These are phyloP conservation scores for Oceanodroma leucorhoa DNA, from an alignment of 2,797 vertebrate species.

Conservation along the genomic window DNA sequence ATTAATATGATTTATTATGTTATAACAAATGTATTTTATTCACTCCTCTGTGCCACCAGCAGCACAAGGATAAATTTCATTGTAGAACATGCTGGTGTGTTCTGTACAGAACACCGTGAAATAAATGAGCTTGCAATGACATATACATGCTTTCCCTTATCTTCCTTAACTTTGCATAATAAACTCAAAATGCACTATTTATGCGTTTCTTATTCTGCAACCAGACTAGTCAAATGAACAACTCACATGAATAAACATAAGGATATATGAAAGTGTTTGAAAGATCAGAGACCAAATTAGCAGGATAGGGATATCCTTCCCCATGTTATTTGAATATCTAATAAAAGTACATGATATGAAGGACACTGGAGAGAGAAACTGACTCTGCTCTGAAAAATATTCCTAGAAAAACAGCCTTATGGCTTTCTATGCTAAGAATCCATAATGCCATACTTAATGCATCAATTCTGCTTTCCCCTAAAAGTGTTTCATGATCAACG, in stretches of 20 bases:
- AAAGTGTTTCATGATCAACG: background rate
- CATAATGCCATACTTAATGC: background rate
- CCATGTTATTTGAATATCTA: background rate
- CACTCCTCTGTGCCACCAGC: background rate
- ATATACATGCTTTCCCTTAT: background rate
- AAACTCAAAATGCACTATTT: background rate
- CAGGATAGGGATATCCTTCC: background rate
- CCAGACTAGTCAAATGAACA: background rate
- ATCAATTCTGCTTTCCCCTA: background rate
- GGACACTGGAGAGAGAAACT: background rate
- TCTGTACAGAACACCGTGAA: background rate
- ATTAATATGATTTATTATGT: slow-evolving; percentile 45
- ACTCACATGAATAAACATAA: slow-evolving; percentile 3
- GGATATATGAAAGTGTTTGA: background rate
- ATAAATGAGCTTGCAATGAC: slow-evolving; percentile 23
- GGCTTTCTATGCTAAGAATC: background rate
- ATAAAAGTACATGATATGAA: background rate
- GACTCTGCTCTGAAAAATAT: background rate
- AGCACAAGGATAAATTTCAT: slow-evolving; percentile 1
- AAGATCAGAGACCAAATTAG: background rate
- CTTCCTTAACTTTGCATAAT: background rate
- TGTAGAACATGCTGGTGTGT: background rate
- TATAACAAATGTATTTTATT: slow-evolving; percentile 21
- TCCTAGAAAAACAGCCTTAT: background rate
- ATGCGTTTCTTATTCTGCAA: background rate